Evolutionary conservation across 35 echinoderm and acorn worm genomes (phyloP), one percentile per base, ranked within the genome.

Genomic region (Stichopus chloronotus): DNA sequence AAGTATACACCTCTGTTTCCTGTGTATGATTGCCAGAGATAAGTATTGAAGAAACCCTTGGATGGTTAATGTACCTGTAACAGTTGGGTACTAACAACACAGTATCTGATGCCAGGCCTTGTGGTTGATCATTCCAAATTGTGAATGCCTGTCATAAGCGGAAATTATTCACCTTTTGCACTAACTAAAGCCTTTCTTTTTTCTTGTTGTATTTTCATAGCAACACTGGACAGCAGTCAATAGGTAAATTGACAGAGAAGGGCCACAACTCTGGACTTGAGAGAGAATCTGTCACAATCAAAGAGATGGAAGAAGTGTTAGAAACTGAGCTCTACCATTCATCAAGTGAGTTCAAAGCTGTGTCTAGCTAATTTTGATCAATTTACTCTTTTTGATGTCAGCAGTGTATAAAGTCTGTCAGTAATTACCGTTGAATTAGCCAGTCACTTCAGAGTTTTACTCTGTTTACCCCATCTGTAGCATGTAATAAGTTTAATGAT

Each of bases 261-360:
- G 19, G 76, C 43, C 93, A 91, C 55, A 52, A 21, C 5, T 60
- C 30, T 17, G 88, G 91, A 8, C 83, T 74, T 10, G 6, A 14
- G 6, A 90, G 96, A 78, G 58, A 92, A 88, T 76, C 92, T 60
- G 87, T 97, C 63, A 79, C 24, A 43, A 63, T 97, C 0, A 60
- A 63, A 60, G 94, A 93, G 54, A 91, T 97, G 93, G 96, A 97
- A 14, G 53, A 86, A 87, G 13, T 95, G 13, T 90, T 97, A 24
- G 56, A 60, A 60, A 79, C 65, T 0, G 80, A 83, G 55, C 43
- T 83, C 16, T 83, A 83, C 25, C 12, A 55, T 13, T 83, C 80
- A 2, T 55, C 52, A 83, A 56, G 80, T 83, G 55, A 56, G n/a
- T 65, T 56, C 4, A 57, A 78, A 78, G 76, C 23, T 71, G 23